phyloP scores from a whole-genome alignment of 2,888 invertebrate genomes.

The Protophormia terraenovae region DNA sequence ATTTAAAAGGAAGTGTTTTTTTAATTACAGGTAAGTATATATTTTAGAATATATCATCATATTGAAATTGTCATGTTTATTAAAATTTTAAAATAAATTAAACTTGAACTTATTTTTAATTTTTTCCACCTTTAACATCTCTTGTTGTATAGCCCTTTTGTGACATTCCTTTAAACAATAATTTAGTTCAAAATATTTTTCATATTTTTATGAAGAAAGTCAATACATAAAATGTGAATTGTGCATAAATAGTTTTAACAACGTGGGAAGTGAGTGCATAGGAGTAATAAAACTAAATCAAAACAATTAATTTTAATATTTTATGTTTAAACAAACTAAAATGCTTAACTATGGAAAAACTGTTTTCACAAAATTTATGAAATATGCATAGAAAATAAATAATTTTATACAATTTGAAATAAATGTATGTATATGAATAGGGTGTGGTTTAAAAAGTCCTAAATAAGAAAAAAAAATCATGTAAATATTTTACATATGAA shows the following conservation, averaged over 20 bases:
- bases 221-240: conserved; percentile 19
- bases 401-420: neutral
- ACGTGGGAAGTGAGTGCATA: conserved; percentile 39
- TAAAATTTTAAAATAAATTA: no score
- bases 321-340: conserved; percentile 31
- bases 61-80: no score
- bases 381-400: neutral
- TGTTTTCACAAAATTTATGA: neutral
- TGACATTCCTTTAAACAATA: conserved; percentile 33
- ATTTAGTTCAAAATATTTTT: conserved; percentile 38
- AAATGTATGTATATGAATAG: neutral
- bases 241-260: conserved; percentile 17
- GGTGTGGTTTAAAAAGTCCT: conserved; percentile 32
- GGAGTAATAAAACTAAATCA: conserved; percentile 7
- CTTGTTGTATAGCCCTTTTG: neutral
- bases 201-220: conserved; percentile 49
- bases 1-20: neutral
- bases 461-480: neutral
- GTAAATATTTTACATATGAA: neutral
- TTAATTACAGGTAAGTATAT: no score
- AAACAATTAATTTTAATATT: conserved; percentile 36
- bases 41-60: neutral
- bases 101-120: no score
- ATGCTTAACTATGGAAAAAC: neutral
- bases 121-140: neutral